Evolutionary conservation across 2,888 invertebrate genomes (phyloP), one percentile per base, ranked within the genome.

Genomic region (Petrolisthes manimaculis): DNA sequence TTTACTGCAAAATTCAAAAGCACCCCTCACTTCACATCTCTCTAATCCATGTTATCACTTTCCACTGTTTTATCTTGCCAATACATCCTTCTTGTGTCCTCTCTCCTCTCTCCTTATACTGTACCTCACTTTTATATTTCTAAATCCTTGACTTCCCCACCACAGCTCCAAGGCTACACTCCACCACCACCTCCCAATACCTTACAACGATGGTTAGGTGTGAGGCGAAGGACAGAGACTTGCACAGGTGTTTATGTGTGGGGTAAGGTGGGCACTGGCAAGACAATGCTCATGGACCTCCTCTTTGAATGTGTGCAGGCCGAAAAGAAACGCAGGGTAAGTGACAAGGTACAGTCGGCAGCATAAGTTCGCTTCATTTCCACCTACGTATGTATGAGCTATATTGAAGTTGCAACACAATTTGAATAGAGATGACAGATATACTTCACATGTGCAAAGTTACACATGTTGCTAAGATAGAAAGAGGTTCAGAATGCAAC

Each of bases 251-350:
- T 91, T 14, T 91, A 91, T 67, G 51, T 91, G 4, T 91, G 91
- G 90, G 92, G 92, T 14, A 91, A 91, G 37, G 97, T 97, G 91
- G 97, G 98, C 79, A 97, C 97, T 92, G 99, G 99, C 78, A 99
- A 99, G 94, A 99, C 99, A 6, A 99, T 99, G 96, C 94, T 99
- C 88, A 99, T 99, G 99, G 99, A 99, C 94, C 94, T 99, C 92
- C 99, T 99, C 94, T 97, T 96, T 94, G 95, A 97, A 92, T 95
- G 95, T 92, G 95, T 96, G 93, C 91, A 92, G n/a, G 92, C 94
- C 54, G 93, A 94, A 1, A 71, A 14, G 51, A 88, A 88, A 71
- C 80, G 77, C 37, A 89, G 89, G 55, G 89, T 86, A 54, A 78
- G 87, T 71, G 69, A 51, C n/a, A 21, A 14, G 21, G 24, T 86